Evolutionary conservation across 1,140 invertebrate genomes (phyloP).

Genomic region (Drosophila busckii): DNA sequence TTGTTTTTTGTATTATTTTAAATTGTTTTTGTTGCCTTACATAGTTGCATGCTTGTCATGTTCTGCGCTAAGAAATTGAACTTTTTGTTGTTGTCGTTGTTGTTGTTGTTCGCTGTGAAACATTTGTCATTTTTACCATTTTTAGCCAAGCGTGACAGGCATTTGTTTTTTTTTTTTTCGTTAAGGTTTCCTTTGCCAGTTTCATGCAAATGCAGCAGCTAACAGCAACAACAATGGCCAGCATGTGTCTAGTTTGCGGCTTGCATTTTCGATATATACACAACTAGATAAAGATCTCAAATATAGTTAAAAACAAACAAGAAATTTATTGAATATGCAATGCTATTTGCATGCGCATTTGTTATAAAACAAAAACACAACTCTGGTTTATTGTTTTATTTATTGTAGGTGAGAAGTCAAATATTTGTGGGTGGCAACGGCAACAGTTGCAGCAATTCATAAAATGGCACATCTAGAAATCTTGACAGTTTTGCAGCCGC

Average conservation of each 20-base stretch:
- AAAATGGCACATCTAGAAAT: constrained; percentile 70
- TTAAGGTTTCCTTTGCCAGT: constrained; percentile 31
- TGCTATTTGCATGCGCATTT: constrained; percentile 64
- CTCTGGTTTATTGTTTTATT: constrained; percentile 68
- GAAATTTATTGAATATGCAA: constrained; percentile 76
- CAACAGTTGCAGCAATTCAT: constrained; percentile 39
- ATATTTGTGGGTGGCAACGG: constrained; percentile 64
- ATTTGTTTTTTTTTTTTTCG: constrained; percentile 46
- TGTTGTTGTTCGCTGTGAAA: constrained; percentile 61
- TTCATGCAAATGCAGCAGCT: constrained; percentile 65
- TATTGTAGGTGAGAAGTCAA: constrained; percentile 76
- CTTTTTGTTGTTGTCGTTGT: constrained; percentile 37
- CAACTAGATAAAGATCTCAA: constrained; percentile 67
- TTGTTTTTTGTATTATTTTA: constrained; percentile 70
- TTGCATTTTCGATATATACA: constrained; percentile 67
- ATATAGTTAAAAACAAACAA: constrained; percentile 76
- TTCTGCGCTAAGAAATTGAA: constrained; percentile 68
- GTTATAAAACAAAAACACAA: constrained; percentile 55
- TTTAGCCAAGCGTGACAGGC: constrained; percentile 74
- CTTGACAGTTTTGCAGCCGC: constrained; percentile 53
- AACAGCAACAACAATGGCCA: constrained; percentile 30
- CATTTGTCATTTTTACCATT: constrained; percentile 76
- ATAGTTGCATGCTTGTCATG: constrained; percentile 73
- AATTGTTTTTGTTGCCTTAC: constrained; percentile 41
- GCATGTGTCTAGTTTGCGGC: constrained; percentile 30